phyloP scores from a whole-genome alignment of 2,888 invertebrate genomes.

The Cyclophora punctaria region DNA sequence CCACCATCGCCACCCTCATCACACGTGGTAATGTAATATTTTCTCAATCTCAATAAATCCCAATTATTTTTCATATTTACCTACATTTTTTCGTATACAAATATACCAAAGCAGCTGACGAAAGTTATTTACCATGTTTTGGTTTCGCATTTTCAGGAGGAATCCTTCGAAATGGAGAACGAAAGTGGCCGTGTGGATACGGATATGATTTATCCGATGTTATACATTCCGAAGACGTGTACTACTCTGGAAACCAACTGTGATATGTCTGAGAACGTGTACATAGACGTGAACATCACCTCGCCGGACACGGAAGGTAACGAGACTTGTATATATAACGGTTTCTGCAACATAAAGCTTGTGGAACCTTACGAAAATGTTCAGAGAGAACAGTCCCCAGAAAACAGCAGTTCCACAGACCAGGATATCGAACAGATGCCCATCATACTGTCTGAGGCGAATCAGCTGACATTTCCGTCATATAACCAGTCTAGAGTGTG shows the following conservation, averaged over 20 bases:
- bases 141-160: constrained; percentile 24
- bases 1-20: constrained; percentile 25
- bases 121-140: constrained; percentile 19
- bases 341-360: constrained; percentile 53
- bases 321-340: constrained; percentile 42
- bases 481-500: constrained; percentile 52
- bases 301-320: constrained; percentile 50
- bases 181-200: constrained; percentile 21
- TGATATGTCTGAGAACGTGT: constrained; percentile 45
- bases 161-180: constrained; percentile 38
- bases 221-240: constrained; percentile 52
- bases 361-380: constrained; percentile 37
- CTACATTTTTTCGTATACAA: constrained; percentile 26
- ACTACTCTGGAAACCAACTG: constrained; percentile 45
- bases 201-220: constrained; percentile 41
- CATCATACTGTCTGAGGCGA: constrained; percentile 31
- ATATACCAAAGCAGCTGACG: constrained; percentile 5
- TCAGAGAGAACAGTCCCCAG: constrained; percentile 8
- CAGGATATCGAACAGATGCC: constrained; percentile 24
- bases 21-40: constrained; percentile 51
- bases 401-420: background rate
- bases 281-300: constrained; percentile 47
- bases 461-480: constrained; percentile 25
- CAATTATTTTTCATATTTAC: constrained; percentile 36
- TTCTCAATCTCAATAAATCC: constrained; percentile 22